Evolutionary conservation across 2,888 invertebrate genomes (phyloP).

Genomic region (Dendrolimus houi): DNA sequence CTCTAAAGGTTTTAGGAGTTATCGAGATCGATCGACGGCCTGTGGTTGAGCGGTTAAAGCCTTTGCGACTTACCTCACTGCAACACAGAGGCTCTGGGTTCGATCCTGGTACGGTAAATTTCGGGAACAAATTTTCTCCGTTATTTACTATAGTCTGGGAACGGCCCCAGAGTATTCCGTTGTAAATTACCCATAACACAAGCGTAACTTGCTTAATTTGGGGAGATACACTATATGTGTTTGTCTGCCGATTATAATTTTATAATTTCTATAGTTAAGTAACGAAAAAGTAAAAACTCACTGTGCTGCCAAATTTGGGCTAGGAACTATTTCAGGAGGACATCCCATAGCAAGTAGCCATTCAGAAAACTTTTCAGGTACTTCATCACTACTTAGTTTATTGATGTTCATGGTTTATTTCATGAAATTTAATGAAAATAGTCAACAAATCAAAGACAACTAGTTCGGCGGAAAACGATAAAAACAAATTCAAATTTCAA

Average conservation of each 20-base stretch:
- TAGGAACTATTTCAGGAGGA: constrained; percentile 52
- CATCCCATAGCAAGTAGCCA: constrained; percentile 65
- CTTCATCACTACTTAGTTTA: constrained; percentile 50
- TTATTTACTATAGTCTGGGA: no score
- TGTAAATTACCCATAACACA: no score
- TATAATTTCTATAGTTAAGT: not conserved
- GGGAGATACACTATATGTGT: not conserved
- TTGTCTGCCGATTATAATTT: not conserved
- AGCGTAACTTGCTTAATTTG: not conserved
- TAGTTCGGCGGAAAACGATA: not conserved
- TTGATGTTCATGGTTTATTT: constrained; percentile 33
- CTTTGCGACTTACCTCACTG: no score
- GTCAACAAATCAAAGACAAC: not conserved
- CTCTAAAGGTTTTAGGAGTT: no score
- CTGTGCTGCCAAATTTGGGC: constrained; percentile 33
- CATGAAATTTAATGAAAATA: constrained; percentile 2
- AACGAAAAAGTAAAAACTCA: not conserved
- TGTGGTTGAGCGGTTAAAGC: no score
- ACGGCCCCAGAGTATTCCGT: no score
- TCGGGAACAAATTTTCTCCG: no score
- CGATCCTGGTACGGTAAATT: no score
- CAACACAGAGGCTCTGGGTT: no score
- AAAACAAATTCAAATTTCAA: constrained; percentile 10
- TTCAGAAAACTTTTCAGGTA: constrained; percentile 52
- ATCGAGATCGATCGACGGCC: no score